Conservation (phyloP, 2,113 vertebrate genomes). For the Pitta sordida region DNA sequence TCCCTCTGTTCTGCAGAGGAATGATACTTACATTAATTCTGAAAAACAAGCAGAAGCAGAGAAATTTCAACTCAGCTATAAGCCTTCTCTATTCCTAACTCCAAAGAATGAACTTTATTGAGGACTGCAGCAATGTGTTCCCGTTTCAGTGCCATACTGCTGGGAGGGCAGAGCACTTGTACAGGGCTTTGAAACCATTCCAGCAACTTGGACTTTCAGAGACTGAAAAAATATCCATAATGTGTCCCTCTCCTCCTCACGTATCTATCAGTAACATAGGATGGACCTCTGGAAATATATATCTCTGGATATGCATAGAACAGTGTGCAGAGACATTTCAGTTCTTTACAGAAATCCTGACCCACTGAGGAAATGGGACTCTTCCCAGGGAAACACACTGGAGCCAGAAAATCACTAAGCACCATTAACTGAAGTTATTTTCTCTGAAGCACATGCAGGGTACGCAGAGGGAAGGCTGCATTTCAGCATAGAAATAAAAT, state of each 20-base stretch:
- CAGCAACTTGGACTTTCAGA: not conserved
- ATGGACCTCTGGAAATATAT: not conserved
- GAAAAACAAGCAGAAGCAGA: constrained; percentile 36
- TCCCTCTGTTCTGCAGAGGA: constrained; percentile 52
- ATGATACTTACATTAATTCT: constrained; percentile 38
- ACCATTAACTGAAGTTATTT: not conserved
- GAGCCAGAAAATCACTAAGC: not conserved
- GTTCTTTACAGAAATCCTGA: not conserved
- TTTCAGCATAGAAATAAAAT: not conserved
- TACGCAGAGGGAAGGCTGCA: not conserved
- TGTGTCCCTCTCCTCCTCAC: not conserved
- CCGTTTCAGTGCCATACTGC: not conserved
- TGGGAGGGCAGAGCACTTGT: not conserved
- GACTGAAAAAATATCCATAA: not conserved
- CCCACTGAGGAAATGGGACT: not conserved
- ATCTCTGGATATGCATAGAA: not conserved
- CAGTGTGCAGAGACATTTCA: not conserved
- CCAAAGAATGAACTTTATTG: not conserved
- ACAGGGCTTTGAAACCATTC: not conserved
- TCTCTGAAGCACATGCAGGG: not conserved
- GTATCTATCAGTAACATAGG: not conserved
- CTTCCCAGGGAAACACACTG: not conserved
- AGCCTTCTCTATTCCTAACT: not conserved
- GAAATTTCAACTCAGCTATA: not conserved
- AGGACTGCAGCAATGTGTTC: not conserved